Conservation (phyloP, 2,797 vertebrate genomes). For the Bradypus variegatus region DNA sequence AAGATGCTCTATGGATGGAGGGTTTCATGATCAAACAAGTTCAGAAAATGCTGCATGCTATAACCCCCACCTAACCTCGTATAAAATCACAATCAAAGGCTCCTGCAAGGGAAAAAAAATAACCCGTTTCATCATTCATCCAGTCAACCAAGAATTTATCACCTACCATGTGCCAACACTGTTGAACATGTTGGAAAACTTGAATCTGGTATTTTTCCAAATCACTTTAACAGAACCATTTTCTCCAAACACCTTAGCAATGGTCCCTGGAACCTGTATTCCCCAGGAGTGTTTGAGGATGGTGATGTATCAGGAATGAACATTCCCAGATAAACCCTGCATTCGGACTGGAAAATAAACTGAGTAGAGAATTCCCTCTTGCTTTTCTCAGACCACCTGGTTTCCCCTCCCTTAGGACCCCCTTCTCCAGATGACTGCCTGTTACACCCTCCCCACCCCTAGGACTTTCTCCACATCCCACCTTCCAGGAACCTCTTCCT, state of each 20-base stretch:
- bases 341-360: no score
- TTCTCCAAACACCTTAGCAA: not conserved
- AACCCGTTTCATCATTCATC: not conserved
- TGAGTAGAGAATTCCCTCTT: no score
- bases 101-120: not conserved
- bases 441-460: not conserved
- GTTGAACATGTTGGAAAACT: no score
- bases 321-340: no score
- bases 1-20: not conserved
- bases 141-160: not conserved
- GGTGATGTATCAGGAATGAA: rapidly evolving
- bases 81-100: not conserved
- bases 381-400: not conserved
- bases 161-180: no score
- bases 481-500: not conserved
- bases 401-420: not conserved
- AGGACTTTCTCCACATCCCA: no score
- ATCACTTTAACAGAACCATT: no score
- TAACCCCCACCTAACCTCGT: not conserved
- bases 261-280: not conserved
- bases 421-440: not conserved
- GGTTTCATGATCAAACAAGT: not conserved
- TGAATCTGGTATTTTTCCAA: not conserved
- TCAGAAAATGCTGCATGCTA: not conserved
- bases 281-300: not conserved